Evolutionary conservation across 2,888 invertebrate genomes (phyloP).

Genomic region (Sinodicranocentrus sp.): DNA sequence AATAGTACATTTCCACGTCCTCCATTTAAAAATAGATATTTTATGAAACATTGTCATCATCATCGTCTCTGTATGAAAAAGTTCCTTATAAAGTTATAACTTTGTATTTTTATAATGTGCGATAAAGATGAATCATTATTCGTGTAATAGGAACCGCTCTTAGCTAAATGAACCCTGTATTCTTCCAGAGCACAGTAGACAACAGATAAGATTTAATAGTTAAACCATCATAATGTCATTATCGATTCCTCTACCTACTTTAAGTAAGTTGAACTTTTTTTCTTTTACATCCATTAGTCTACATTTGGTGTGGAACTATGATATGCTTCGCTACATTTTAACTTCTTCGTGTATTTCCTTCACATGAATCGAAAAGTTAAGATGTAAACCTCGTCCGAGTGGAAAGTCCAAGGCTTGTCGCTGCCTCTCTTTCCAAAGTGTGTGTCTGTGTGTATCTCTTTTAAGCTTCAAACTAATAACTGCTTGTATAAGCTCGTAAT

Average conservation of each 20-base stretch:
- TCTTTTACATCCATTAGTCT: slow-evolving; percentile 37
- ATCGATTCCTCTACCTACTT: slow-evolving; percentile 54
- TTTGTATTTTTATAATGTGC: no score
- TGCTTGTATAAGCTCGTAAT: slow-evolving; percentile 29
- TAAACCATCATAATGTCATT: slow-evolving; percentile 57
- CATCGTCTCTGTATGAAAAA: no score
- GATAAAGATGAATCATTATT: no score
- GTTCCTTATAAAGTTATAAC: no score
- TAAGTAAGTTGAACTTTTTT: slow-evolving; percentile 30
- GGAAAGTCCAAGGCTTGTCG: slow-evolving; percentile 60
- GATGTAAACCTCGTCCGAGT: slow-evolving; percentile 41
- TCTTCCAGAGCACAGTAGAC: background rate
- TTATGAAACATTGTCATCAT: no score
- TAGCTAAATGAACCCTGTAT: no score
- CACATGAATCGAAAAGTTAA: background rate
- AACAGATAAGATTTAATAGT: slow-evolving; percentile 49
- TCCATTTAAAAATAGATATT: no score
- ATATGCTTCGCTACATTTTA: background rate
- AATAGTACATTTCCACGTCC: no score
- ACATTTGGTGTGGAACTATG: background rate
- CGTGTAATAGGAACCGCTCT: no score
- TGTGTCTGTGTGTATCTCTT: slow-evolving; percentile 15
- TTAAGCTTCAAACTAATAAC: slow-evolving; percentile 51
- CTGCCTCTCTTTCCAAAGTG: slow-evolving; percentile 27
- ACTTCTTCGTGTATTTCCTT: background rate